phyloP scores from a whole-genome alignment of 2,113 vertebrate genomes.

The Prionailurus viverrinus region DNA sequence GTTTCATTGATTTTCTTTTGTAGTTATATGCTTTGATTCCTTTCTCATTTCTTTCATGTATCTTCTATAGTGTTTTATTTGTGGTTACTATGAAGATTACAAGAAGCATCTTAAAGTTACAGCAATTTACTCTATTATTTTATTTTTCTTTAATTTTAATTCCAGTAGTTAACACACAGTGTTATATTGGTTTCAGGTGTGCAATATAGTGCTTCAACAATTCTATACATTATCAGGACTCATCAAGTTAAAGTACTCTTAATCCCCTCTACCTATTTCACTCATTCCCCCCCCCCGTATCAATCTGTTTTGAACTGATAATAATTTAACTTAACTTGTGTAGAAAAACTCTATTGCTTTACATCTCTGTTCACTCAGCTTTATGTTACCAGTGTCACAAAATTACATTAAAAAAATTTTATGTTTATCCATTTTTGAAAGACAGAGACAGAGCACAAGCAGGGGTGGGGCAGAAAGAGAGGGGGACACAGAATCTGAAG shows the following conservation, averaged over 20 bases:
- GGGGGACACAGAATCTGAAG: no score
- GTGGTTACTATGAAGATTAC: background rate
- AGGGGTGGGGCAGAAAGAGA: no score
- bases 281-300: rapidly evolving
- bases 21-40: background rate
- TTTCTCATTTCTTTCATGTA: background rate
- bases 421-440: no score
- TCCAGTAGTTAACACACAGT: background rate
- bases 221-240: background rate
- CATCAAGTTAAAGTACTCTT: background rate
- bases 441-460: no score
- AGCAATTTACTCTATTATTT: background rate
- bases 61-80: background rate
- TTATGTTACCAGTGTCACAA: background rate
- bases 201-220: background rate
- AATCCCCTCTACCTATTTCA: background rate
- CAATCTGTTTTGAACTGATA: background rate
- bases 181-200: background rate
- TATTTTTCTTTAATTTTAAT: background rate
- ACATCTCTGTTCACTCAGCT: background rate
- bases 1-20: background rate
- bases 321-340: background rate
- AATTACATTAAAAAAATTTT: no score
- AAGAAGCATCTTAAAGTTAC: background rate
- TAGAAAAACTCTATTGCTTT: background rate